Percentiles rank a stretch among this genome's conserved stretches.
phyloP scores from a whole-genome alignment of 2,797 vertebrate genomes.

The Muscicapa striata region DNA sequence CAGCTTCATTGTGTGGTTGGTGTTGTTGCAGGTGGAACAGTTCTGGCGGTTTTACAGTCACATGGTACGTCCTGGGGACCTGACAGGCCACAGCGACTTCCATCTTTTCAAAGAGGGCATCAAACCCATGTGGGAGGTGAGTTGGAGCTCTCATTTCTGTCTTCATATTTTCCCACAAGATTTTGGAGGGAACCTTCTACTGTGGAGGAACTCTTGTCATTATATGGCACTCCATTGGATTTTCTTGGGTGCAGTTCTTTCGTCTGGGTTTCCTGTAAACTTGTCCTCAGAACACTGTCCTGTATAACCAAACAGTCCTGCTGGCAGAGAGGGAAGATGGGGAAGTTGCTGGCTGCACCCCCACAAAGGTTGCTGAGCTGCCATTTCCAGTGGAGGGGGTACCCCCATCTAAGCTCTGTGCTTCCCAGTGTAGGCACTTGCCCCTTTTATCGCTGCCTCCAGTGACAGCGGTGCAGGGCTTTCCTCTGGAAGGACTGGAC shows the following conservation, averaged over 20 bases:
- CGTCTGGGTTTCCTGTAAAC: background rate
- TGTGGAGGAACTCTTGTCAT: background rate
- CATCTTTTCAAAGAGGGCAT: constrained; percentile 87
- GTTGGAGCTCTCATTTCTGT: constrained; percentile 6
- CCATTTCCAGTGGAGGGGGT: background rate
- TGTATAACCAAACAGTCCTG: background rate
- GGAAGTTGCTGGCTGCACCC: background rate
- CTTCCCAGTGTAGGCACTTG: background rate
- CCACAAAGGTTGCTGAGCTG: background rate
- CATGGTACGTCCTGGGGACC: constrained; percentile 85
- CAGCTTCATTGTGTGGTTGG: background rate
- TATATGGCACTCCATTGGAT: background rate
- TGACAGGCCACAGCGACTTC: constrained; percentile 86
- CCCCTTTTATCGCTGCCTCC: background rate
- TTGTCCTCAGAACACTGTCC: background rate
- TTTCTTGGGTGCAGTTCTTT: background rate
- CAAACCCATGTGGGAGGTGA: constrained; percentile 88
- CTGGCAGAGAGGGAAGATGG: background rate
- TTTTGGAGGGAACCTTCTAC: background rate
- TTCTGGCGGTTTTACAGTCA: constrained; percentile 87
- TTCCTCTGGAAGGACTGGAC: background rate
- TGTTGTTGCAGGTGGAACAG: constrained; percentile 80
- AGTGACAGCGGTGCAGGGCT: background rate
- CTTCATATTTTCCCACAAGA: background rate
- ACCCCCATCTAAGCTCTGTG: background rate